Evolutionary conservation across 2,888 invertebrate genomes (phyloP), one percentile per base, ranked within the genome.

Genomic region (Erebia ligea): DNA sequence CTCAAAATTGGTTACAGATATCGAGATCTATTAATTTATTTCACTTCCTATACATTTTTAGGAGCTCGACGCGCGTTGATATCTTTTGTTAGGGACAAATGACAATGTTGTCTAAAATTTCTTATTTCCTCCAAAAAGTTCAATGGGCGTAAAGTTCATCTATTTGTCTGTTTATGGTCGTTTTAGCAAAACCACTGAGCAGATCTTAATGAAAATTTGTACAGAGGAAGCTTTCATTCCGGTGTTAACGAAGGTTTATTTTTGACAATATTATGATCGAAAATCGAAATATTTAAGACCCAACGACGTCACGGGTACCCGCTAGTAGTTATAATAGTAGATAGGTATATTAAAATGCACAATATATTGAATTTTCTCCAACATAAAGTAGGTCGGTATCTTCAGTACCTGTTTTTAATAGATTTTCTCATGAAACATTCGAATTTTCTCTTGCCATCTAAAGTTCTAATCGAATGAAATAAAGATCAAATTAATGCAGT

Each of bases 401-500:
- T 15, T 10, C 58, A 10, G 56, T 11, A 11, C 3, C 56, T 21
- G 56, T 34, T 21, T 56, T 25, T 59, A 34, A 59, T 40, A 10
- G 40, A 59, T 59, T 17, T 58, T 59, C 58, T 15, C 17, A 59
- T 59, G 9, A 59, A 59, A 59, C 58, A 17, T 59, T 59, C n/a
- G n/a, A 58, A 59, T 40, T 59, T n/a, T 10, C 58, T 59, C 6
- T n/a, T 19, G 56, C 10, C 21, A 56, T 56, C 56, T 56, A 5
- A 34, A 58, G n/a, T n/a, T n/a, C n/a, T n/a, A n/a, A n/a, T n/a
- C 34, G 58, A 17, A 15, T 48, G 13, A 48, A 48, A 48, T 48
- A 5, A 48, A 8, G n/a, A n/a, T 50, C 42, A 42, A n/a, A 15
- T n/a, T 50, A 34, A 50, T n/a, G 50, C 15, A 50, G n/a, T 50